Conservation (phyloP, 2,113 vertebrate species). For the Phycodurus eques region DNA sequence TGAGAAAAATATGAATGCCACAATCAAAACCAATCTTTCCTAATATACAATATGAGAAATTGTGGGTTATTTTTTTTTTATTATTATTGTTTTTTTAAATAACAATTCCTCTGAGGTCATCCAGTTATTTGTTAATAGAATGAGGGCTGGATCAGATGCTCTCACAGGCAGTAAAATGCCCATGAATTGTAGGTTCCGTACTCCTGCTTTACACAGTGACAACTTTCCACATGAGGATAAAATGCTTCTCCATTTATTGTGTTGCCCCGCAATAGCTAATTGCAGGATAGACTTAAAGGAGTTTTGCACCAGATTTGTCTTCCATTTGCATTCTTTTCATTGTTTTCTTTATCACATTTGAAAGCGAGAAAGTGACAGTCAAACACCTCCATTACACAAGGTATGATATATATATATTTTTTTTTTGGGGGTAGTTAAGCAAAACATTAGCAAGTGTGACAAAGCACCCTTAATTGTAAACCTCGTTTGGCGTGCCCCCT, state of each 20-base stretch:
- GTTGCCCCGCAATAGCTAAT: slow-evolving; percentile 34
- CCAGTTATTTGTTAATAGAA: background rate
- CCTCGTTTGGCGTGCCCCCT: slow-evolving; percentile 32
- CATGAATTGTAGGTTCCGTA: background rate
- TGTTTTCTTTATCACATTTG: background rate
- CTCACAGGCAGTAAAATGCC: background rate
- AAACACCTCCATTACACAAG: slow-evolving; percentile 4
- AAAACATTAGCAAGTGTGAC: background rate
- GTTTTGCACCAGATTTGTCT: slow-evolving; percentile 39
- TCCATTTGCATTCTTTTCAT: slow-evolving; percentile 41
- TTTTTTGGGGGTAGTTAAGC: background rate
- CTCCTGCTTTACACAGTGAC: slow-evolving; percentile 30
- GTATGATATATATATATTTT: background rate
- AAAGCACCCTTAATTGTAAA: slow-evolving; percentile 51
- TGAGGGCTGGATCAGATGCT: background rate
- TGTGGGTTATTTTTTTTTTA: background rate
- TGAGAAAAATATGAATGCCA: background rate
- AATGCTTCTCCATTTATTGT: slow-evolving; percentile 31
- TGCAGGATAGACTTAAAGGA: slow-evolving; percentile 12
- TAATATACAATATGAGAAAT: background rate
- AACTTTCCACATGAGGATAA: slow-evolving; percentile 54
- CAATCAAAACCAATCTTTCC: background rate
- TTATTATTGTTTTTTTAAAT: background rate
- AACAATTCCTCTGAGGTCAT: background rate
- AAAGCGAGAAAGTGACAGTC: background rate